phyloP scores from a whole-genome alignment of 2,888 invertebrate genomes.

The Leuctra nigra region DNA sequence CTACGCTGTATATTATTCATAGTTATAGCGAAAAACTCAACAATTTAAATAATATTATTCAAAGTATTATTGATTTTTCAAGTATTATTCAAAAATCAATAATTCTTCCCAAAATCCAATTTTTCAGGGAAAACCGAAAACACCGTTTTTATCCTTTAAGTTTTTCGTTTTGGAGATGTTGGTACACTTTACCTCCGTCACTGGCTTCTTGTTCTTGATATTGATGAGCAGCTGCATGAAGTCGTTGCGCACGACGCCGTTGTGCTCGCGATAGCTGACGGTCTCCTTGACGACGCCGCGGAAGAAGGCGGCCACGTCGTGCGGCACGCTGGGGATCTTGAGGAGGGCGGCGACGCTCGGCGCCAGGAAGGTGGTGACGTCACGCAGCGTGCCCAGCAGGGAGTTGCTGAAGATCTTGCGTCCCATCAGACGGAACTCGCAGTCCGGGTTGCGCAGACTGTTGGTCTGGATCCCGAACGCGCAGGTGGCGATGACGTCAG shows the following conservation, averaged over 20 bases:
- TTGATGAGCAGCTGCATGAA: conserved; percentile 55
- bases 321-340: conserved; percentile 17
- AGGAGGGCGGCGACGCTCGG: conserved; percentile 30
- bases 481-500: conserved; percentile 43
- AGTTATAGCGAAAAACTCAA: too few relatives aligned
- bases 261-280: conserved; percentile 41
- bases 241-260: conserved; percentile 46
- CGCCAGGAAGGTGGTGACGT: conserved; percentile 28
- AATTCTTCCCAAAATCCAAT: too few relatives aligned
- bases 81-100: too few relatives aligned
- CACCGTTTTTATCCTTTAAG: too few relatives aligned
- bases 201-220: conserved; percentile 41
- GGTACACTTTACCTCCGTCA: conserved; percentile 35
- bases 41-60: too few relatives aligned
- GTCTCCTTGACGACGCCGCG: conserved; percentile 39
- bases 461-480: conserved; percentile 42
- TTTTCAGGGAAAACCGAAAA: too few relatives aligned
- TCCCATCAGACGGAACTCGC: conserved; percentile 30
- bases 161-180: too few relatives aligned
- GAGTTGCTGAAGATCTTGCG: conserved; percentile 31
- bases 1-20: too few relatives aligned
- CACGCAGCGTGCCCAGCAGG: conserved; percentile 33
- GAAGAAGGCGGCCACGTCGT: conserved; percentile 34
- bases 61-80: too few relatives aligned
- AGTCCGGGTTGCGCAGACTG: conserved; percentile 26